Conservation (phyloP, 1,140 invertebrate species). For the Drosophila trapezifrons region DNA sequence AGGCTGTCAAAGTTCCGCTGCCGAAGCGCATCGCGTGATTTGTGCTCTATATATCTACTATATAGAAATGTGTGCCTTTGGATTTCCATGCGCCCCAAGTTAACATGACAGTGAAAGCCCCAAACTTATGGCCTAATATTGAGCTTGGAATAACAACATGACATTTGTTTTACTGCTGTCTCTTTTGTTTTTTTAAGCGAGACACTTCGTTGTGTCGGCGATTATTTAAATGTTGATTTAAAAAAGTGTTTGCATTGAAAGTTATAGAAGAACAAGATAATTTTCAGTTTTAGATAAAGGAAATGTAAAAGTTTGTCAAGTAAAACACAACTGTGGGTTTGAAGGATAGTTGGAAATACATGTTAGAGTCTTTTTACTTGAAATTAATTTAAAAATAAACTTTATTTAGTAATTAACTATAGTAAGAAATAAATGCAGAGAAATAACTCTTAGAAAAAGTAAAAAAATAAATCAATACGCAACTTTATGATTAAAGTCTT, state of each 20-base stretch:
- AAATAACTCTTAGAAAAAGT: neutral
- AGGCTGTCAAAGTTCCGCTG: constrained; percentile 30
- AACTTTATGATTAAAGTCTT: too few species aligned
- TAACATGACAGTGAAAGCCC: constrained; percentile 55
- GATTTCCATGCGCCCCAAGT: constrained; percentile 38
- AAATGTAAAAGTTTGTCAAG: neutral
- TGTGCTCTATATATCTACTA: constrained; percentile 22
- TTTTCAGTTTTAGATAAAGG: neutral
- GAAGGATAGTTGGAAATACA: neutral
- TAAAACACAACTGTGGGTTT: neutral
- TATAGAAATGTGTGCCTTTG: constrained; percentile 20
- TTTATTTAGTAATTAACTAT: neutral
- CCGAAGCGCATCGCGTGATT: constrained; percentile 54
- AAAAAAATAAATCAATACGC: too few species aligned
- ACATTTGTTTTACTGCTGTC: constrained; percentile 49
- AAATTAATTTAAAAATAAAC: neutral
- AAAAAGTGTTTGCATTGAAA: neutral
- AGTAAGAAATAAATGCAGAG: too few species aligned
- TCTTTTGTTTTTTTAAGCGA: constrained; percentile 2
- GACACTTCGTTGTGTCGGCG: constrained; percentile 2
- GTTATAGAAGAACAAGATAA: too few species aligned
- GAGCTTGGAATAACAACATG: constrained; percentile 41
- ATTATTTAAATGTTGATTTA: constrained; percentile 1
- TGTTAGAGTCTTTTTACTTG: neutral
- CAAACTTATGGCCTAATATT: constrained; percentile 53